Evolutionary conservation across 2,888 invertebrate genomes (phyloP), one percentile per base, ranked within the genome.

Genomic region (Zhuqinia jingwanae): DNA sequence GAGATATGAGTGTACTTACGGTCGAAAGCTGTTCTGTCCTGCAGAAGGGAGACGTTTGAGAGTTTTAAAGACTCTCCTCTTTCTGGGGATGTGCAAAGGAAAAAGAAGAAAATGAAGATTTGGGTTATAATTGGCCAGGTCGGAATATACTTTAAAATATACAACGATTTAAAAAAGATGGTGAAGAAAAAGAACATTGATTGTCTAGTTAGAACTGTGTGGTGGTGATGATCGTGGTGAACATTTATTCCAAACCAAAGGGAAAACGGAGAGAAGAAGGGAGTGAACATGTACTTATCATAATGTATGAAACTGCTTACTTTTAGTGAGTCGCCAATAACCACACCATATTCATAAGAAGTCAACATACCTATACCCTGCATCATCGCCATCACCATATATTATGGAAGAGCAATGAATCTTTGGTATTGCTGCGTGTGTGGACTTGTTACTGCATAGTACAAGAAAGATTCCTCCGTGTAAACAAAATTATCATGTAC

Each of bases 21-120:
- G 96, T 97, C 95, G 95, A 96, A 96, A 97, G 97, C 97, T 96
- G 97, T 96, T 97, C 97, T 97, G 97, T 88, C 87, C 88, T 84
- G 88, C 87, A 83, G 85, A 88, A 87, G 73, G 86, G 89, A 89
- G 87, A 85, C 87, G 90, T 89, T 88, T 88, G 81, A 83, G 86
- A 87, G 87, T 89, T 90, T 90, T 90, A 90, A 90, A 90, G 88
- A 87, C 81, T 89, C 87, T 84, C 86, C 65, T 86, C 53, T 84
- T 58, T 88, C 82, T 88, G 88, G 83, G 83, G 83, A 82, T 81
- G 77, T 85, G 47, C 68, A 68, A 70, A 70, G 65, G n/a, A n/a
- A 75, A 87, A 85, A 78, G 81, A 70, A 60, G 85, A 78, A 77
- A 81, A 81, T 45, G 80, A 87, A 85, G 68, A 82, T 84, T 85